A percentile compares a stretch with the other conserved stretches of the same genome.
Evolutionary conservation across 2,113 vertebrate species (phyloP).

Genomic region (Platysternon megacephalum): DNA sequence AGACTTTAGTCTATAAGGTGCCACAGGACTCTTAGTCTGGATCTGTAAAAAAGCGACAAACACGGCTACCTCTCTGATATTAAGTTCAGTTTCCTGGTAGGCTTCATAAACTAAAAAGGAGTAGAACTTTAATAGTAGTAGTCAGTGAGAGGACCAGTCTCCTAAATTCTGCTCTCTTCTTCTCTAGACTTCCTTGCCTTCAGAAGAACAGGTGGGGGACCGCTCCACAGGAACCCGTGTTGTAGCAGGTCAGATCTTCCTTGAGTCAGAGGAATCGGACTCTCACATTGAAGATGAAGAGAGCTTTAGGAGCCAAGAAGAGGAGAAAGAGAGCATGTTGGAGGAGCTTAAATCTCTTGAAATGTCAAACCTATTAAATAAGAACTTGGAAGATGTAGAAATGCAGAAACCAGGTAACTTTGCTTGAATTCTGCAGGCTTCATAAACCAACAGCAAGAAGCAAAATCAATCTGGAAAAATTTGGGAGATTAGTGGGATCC

Average conservation of each 20-base stretch:
- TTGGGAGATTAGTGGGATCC: not conserved
- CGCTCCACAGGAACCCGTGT: constrained; percentile 76
- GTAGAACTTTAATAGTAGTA: not conserved
- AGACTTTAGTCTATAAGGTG: too few species aligned
- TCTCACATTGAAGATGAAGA: constrained; percentile 66
- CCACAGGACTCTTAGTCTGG: too few species aligned
- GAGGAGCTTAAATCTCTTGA: constrained; percentile 77
- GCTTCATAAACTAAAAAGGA: not conserved
- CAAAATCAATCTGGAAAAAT: not conserved
- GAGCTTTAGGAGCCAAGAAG: constrained; percentile 59
- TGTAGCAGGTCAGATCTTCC: constrained; percentile 81
- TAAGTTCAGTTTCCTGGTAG: not conserved
- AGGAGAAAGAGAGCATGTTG: constrained; percentile 55
- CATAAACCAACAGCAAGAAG: not conserved
- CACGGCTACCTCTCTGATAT: not conserved
- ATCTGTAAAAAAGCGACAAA: too few species aligned
- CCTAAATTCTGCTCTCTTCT: constrained; percentile 22
- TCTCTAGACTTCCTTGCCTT: constrained; percentile 72
- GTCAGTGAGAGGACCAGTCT: not conserved
- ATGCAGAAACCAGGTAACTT: constrained; percentile 77
- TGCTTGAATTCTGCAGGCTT: not conserved
- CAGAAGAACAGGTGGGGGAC: constrained; percentile 86
- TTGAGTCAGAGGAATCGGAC: constrained; percentile 77
- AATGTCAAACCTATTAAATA: constrained; percentile 72
- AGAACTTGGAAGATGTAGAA: constrained; percentile 76